phyloP scores from a whole-genome alignment of 2,888 invertebrate genomes.

The Byasa hedistus region DNA sequence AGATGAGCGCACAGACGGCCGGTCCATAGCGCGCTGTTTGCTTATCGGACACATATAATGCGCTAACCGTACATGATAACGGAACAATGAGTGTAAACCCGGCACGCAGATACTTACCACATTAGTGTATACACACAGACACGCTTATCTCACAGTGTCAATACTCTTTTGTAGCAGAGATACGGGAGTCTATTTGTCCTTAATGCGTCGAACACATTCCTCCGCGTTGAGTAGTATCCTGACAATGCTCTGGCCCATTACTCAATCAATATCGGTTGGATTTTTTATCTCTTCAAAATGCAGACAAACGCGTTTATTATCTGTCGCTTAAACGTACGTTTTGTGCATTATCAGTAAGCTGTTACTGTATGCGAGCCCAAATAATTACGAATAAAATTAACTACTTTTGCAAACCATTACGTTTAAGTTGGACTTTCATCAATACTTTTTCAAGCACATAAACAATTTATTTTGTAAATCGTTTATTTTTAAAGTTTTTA shows the following conservation, averaged over 20 bases:
- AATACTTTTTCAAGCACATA: no score
- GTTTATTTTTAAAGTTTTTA: background rate
- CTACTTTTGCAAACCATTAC: background rate
- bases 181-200: constrained; percentile 74
- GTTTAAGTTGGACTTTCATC: background rate
- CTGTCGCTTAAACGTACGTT: constrained; percentile 40
- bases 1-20: constrained; percentile 11
- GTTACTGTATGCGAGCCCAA: constrained; percentile 25
- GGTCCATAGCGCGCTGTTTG: constrained; percentile 50
- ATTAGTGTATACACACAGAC: constrained; percentile 67
- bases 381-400: background rate
- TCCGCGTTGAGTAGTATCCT: constrained; percentile 63
- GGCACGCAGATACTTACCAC: constrained; percentile 61
- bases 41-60: constrained; percentile 71
- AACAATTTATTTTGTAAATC: no score
- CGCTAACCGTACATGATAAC: constrained; percentile 73
- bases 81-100: constrained; percentile 73
- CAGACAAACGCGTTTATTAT: constrained; percentile 40
- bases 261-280: constrained; percentile 44
- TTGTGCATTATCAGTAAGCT: constrained; percentile 42
- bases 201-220: constrained; percentile 71
- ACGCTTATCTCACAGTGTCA: constrained; percentile 74
- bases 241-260: constrained; percentile 68
- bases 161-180: constrained; percentile 77
- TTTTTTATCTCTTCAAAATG: constrained; percentile 51